phyloP scores from a whole-genome alignment of 2,888 invertebrate species.

The Ceramica pisi region DNA sequence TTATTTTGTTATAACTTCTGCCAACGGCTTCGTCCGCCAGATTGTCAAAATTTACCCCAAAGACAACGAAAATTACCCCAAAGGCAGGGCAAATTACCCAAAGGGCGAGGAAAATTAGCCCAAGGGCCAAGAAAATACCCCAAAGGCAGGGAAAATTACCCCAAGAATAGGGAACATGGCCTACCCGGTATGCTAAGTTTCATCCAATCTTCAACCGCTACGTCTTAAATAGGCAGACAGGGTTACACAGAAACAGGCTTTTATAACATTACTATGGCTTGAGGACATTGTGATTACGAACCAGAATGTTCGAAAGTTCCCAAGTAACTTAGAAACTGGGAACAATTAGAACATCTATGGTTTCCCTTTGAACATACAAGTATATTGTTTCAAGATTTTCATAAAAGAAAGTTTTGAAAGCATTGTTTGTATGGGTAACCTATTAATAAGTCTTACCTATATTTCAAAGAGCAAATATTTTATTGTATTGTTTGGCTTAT shows the following conservation, averaged over 20 bases:
- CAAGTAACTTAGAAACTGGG: constrained; percentile 3
- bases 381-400: constrained; percentile 42
- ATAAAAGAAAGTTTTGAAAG: constrained; percentile 40
- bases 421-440: constrained; percentile 30
- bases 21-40: too few relatives aligned
- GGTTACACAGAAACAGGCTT: background rate
- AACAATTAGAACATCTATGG: constrained; percentile 42
- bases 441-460: background rate
- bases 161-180: too few relatives aligned
- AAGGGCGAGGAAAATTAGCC: too few relatives aligned
- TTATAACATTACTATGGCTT: background rate
- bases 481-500: background rate
- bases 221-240: too few relatives aligned
- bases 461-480: background rate
- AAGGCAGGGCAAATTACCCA: too few relatives aligned
- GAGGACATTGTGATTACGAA: background rate
- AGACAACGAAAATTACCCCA: too few relatives aligned
- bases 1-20: background rate
- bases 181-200: too few relatives aligned
- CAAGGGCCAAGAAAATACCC: too few relatives aligned
- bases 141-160: too few relatives aligned
- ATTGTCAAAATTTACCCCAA: too few relatives aligned
- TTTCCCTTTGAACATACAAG: constrained; percentile 23
- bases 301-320: background rate
- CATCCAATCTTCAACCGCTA: too few relatives aligned